Base-by-base conservation (phyloP, 2,113 vertebrate species). In the Gopherus flavomarginatus region DNA sequence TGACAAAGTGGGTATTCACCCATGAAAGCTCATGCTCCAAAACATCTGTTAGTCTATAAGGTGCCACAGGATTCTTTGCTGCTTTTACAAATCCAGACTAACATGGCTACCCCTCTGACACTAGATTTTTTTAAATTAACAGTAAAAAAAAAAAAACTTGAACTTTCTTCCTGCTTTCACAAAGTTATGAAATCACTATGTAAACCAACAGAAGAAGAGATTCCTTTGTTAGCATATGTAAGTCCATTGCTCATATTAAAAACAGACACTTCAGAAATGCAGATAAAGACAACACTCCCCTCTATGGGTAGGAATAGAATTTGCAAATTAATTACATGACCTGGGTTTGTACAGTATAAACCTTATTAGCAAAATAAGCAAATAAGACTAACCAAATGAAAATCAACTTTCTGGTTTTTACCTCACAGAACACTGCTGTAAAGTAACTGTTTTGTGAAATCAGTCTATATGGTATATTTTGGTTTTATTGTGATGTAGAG, bases 301-400 rank as follows among this genome's bases (percentile, higher is more conserved):
- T 97, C 96, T 97, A 96, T 96, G 86, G 96, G 95, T 44, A 84
- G 26, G 87, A 90, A 81, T 31, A 53, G 87, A 94, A 89, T 90
- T 89, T 95, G 88, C 95, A 96, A 62, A 19, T 38, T 92, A 42
- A 35, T 10, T 81, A 93, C 53, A 84, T 82, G 19, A 27, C 31
- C 11, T 17, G 31, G 19, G 35, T 0, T 0, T 8, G 2, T 50
- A 27, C 17, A 49, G 38, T 31, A 6, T 87, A 83, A 69, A 83
- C 2, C 22, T 19, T 44, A 27, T 31, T 5, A 80, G n/a, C 0
- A 0, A 94, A 92, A 81, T 79, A 82, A 94, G 81, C 56, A 85
- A 83, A 65, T 42, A 82, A 27, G 59, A 78, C 19, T 79, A 72
- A 56, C 14, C 35, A 57, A 89, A 53, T 31, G 26, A 53, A 95